Conservation (phyloP, 2,113 vertebrate species). For the Osmerus mordax region DNA sequence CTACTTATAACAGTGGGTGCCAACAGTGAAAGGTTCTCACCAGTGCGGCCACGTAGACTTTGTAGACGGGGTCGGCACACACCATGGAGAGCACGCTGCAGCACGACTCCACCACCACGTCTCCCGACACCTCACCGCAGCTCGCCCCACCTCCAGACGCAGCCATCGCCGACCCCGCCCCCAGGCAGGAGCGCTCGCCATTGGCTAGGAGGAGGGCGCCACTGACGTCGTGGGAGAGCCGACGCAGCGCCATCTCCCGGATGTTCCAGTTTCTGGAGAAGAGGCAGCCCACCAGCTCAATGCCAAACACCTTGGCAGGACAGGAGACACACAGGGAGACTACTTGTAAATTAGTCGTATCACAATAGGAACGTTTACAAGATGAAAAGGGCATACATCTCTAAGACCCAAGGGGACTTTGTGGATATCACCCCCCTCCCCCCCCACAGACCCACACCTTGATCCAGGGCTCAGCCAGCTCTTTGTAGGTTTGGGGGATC, state of each 20-base stretch:
- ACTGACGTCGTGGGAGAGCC: conserved; percentile 87
- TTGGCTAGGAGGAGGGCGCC: conserved; percentile 85
- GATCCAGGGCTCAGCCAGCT: conserved; percentile 87
- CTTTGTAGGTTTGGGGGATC: conserved; percentile 79
- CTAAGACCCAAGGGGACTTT: too few relatives aligned
- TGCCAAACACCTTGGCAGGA: conserved; percentile 79
- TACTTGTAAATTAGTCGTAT: too few relatives aligned
- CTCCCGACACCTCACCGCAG: conserved; percentile 75
- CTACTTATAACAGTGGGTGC: too few relatives aligned
- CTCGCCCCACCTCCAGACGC: conserved; percentile 41
- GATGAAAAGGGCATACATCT: not conserved
- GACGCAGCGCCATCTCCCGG: conserved; percentile 85
- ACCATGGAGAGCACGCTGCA: conserved; percentile 86
- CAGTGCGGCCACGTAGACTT: conserved; percentile 91
- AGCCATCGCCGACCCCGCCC: conserved; percentile 40
- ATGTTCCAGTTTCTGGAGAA: conserved; percentile 93
- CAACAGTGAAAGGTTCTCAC: conserved; percentile 67
- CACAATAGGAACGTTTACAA: not conserved
- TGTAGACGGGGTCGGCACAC: conserved; percentile 90
- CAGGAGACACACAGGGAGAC: not conserved
- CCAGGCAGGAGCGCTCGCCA: conserved; percentile 80
- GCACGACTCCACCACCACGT: conserved; percentile 84
- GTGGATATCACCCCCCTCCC: too few relatives aligned
- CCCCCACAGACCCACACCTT: conserved; percentile 63
- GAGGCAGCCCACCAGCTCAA: conserved; percentile 87